Base-by-base conservation (phyloP, 2,888 invertebrate species). In the Diloba caeruleocephala region DNA sequence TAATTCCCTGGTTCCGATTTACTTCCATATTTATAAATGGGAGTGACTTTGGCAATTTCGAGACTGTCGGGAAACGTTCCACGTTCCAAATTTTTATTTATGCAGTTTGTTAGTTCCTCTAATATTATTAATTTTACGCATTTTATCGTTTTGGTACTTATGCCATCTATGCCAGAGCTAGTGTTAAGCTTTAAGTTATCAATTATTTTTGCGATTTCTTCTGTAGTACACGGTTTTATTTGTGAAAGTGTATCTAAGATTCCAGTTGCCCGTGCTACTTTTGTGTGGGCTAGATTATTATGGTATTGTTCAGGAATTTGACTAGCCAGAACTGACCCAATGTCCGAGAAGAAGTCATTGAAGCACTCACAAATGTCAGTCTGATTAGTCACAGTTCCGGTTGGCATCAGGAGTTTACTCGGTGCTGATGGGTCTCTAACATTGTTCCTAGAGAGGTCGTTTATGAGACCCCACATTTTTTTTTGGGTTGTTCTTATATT, bases 251-350 rank as follows among this genome's bases (percentile, higher is more conserved):
- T 7, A 31, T 10, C 23, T 5, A 31, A 14, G 15, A n/a, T 39
- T 29, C n/a, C 15, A 32, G 32, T n/a, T 33, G 19, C 19, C 33
- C 12, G 15, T 17, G 9, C 9, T 9, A 15, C 32, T 17, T 32
- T 19, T 19, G 19, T 33, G 10, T 33, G 7, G 4, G 10, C 19
- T 33, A 33, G 2, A 33, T 17, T 33, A 33, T 33, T 33, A 19
- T 33, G 12, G 19, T 33, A 33, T 23, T 45, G 36, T 9, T 23
- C 42, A 2, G 62, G 51, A 37, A 65, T 65, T 45, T 61, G 26
- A 8, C 28, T 36, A 31, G 69, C 65, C 33, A 69, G 26, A 7
- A 32, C 38, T 6, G 36, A 7, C 5, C 67, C 63, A n/a, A 67
- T 39, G n/a, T 13, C 29, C 31, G 31, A 14, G 15, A 31, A 31